phyloP scores from a whole-genome alignment of 2,113 vertebrate genomes.

The Cettia cetti region DNA sequence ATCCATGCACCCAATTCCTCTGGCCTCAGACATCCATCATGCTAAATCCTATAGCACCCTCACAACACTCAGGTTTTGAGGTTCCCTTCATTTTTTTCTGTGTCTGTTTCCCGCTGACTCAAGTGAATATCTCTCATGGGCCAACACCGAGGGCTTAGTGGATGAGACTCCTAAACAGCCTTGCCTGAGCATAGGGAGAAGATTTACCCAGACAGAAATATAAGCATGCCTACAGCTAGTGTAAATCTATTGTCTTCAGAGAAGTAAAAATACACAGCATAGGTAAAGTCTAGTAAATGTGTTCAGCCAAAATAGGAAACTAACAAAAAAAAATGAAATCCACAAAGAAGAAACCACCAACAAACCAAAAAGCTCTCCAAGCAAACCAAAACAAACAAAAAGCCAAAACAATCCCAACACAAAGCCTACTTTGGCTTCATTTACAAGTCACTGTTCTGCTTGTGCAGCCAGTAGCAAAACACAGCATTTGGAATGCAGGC shows the following conservation, averaged over 20 bases:
- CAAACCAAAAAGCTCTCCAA: not conserved
- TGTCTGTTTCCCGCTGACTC: rapidly evolving
- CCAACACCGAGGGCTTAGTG: not conserved
- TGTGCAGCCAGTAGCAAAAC: not conserved
- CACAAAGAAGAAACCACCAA: not conserved
- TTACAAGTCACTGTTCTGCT: not conserved
- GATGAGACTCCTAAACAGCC: not conserved
- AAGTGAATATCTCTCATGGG: not conserved
- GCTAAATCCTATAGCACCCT: not conserved
- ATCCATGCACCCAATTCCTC: rapidly evolving
- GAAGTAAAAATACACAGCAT: not conserved
- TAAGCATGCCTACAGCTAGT: not conserved
- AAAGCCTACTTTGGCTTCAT: not conserved
- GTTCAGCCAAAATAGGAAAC: not conserved
- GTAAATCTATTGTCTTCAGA: not conserved
- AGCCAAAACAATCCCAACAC: not conserved
- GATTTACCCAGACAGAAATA: not conserved
- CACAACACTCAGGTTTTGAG: not conserved
- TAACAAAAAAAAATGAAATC: not conserved
- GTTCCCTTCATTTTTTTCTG: not conserved
- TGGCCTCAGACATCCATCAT: not conserved
- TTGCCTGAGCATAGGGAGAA: not conserved
- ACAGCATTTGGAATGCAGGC: not conserved
- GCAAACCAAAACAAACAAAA: not conserved
- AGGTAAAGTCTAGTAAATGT: not conserved